Conservation (phyloP, 1,140 invertebrate genomes). For the Sarcophaga bullata region DNA sequence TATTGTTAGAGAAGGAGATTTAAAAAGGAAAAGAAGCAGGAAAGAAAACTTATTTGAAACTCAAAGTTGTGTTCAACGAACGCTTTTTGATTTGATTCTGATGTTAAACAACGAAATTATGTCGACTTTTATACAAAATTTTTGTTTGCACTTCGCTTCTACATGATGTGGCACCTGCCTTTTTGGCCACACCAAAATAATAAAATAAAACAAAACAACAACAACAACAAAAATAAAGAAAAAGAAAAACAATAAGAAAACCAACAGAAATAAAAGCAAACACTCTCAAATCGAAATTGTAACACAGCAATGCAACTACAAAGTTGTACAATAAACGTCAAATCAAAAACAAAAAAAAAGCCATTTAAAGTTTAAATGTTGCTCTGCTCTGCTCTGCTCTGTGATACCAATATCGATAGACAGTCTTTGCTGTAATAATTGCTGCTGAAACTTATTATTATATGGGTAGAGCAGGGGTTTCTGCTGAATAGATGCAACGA, state of each 20-base stretch:
- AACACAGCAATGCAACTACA: not conserved
- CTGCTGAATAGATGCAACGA: too few relatives aligned
- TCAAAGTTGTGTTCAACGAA: conserved; percentile 61
- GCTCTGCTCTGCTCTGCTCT: too few relatives aligned
- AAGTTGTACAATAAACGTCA: not conserved
- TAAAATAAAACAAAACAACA: too few relatives aligned
- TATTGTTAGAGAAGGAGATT: conserved; percentile 53
- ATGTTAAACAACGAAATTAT: conserved; percentile 64
- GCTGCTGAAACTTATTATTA: too few relatives aligned
- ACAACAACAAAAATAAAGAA: not conserved
- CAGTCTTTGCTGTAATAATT: too few relatives aligned
- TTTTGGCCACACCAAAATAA: conserved; percentile 14
- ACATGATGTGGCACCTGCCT: not conserved
- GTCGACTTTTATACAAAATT: conserved; percentile 63
- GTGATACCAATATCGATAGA: too few relatives aligned
- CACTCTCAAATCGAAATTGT: not conserved
- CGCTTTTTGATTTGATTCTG: conserved; percentile 61
- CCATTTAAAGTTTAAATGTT: not conserved
- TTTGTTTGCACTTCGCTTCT: not conserved
- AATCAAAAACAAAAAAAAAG: not conserved
- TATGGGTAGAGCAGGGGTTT: too few relatives aligned
- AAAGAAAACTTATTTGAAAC: conserved; percentile 49
- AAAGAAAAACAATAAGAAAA: too few relatives aligned
- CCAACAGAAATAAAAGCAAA: not conserved
- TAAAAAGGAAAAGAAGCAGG: conserved; percentile 26